Percentiles rank a stretch among this genome's conserved stretches.
Evolutionary conservation across 53 echinoderm and acorn worm genomes (phyloP).

Genomic region (Actinopyga echinites): DNA sequence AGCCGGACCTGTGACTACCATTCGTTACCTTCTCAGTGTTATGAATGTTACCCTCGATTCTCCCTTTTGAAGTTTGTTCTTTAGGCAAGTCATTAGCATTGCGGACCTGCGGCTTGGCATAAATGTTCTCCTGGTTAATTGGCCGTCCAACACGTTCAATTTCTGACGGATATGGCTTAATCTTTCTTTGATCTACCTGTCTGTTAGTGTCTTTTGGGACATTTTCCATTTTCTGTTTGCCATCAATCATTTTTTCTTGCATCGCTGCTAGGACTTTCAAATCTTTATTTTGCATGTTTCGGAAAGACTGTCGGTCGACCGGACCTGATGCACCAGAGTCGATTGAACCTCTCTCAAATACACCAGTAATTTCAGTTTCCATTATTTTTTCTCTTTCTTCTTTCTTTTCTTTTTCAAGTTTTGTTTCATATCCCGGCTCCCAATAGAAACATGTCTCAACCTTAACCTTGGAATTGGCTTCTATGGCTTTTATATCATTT

Average conservation of each 20-base stretch:
- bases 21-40: too few relatives aligned
- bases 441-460: conserved; percentile 67
- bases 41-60: too few relatives aligned
- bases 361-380: conserved; percentile 1
- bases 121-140: not conserved
- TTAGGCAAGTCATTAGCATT: not conserved
- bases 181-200: too few relatives aligned
- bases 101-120: not conserved
- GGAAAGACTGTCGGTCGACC: not conserved
- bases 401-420: conserved; percentile 51
- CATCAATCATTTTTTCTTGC: not conserved
- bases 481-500: not conserved
- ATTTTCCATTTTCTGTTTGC: too few relatives aligned
- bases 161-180: too few relatives aligned
- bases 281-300: conserved; percentile 15
- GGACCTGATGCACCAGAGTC: not conserved
- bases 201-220: too few relatives aligned
- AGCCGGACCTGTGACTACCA: too few relatives aligned
- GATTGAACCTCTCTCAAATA: not conserved
- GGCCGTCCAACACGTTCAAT: too few relatives aligned
- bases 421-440: conserved; percentile 52
- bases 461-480: not conserved
- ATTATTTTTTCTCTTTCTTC: conserved; percentile 42
- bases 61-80: not conserved
- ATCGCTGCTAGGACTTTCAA: not conserved